These are phyloP conservation scores for Byasa hedistus DNA, from an alignment of 2,888 invertebrate species.

Conservation along the genomic window DNA sequence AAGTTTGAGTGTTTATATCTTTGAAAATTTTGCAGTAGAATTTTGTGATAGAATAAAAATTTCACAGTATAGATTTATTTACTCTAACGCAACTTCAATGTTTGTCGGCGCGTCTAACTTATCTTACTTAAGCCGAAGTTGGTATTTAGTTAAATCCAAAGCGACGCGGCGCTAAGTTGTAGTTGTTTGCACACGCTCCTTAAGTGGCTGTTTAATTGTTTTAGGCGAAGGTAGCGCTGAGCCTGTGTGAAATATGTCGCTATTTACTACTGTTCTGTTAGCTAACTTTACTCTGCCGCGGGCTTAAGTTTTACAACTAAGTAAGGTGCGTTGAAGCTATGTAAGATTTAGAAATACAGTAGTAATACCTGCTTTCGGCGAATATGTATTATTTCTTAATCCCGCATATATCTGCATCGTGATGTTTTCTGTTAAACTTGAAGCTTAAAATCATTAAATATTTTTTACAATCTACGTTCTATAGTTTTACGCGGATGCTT, in stretches of 20 bases:
- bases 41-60: too few species aligned
- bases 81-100: slow-evolving; percentile 15
- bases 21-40: too few species aligned
- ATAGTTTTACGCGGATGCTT: too few species aligned
- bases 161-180: slow-evolving; percentile 51
- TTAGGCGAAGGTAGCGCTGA: slow-evolving; percentile 72
- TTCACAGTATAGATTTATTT: background rate
- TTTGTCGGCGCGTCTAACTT: slow-evolving; percentile 49
- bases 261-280: slow-evolving; percentile 66
- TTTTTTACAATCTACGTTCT: too few species aligned
- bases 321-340: slow-evolving; percentile 5
- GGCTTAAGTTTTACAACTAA: slow-evolving; percentile 70
- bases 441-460: too few species aligned
- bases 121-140: slow-evolving; percentile 72
- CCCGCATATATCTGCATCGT: background rate
- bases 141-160: slow-evolving; percentile 75
- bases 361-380: background rate
- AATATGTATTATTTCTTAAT: background rate
- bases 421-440: too few species aligned
- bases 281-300: slow-evolving; percentile 61
- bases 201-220: slow-evolving; percentile 74
- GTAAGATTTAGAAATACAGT: slow-evolving; percentile 6
- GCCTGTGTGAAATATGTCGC: slow-evolving; percentile 74
- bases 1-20: too few species aligned
- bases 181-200: slow-evolving; percentile 50